These are phyloP conservation scores for Spatula versicolor DNA, from an alignment of 2,797 vertebrate species.

Conservation along the genomic window DNA sequence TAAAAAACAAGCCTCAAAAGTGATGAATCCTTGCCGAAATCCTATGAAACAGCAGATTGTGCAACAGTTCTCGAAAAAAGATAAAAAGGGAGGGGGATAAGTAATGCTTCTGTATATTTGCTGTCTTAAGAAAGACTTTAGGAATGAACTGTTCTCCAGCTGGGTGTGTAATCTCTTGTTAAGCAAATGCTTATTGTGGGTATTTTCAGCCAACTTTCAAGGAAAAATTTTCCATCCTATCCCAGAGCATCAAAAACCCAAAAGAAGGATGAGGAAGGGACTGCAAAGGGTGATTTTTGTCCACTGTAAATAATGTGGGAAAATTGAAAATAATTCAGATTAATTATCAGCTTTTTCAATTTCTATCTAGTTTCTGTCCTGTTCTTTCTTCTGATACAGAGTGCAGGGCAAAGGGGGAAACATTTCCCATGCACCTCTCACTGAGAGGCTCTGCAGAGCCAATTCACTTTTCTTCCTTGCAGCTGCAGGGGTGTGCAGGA, in stretches of 20 bases:
- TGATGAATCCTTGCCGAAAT: not conserved
- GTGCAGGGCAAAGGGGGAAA: not conserved
- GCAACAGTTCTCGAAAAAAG: not conserved
- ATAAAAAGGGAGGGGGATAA: not conserved
- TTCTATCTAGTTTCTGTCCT: not conserved
- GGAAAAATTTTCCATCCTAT: not conserved
- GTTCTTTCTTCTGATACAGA: not conserved
- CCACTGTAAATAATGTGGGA: not conserved
- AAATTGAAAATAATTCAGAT: not conserved
- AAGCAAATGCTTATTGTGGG: not conserved
- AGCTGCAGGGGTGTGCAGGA: not conserved
- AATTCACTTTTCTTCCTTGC: not conserved
- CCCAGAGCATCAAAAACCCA: not conserved
- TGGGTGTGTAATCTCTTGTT: not conserved
- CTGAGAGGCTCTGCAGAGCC: not conserved
- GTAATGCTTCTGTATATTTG: not conserved
- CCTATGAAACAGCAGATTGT: slow-evolving; percentile 5
- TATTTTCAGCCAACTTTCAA: not conserved
- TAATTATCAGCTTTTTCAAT: not conserved
- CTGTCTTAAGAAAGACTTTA: not conserved
- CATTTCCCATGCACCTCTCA: fast-evolving
- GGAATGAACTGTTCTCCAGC: slow-evolving; percentile 1
- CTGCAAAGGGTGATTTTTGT: not conserved
- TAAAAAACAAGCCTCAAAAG: not conserved
- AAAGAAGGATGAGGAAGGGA: not conserved